Conservation (phyloP, 1,140 invertebrate species). For the Diachasmimorpha longicaudata region DNA sequence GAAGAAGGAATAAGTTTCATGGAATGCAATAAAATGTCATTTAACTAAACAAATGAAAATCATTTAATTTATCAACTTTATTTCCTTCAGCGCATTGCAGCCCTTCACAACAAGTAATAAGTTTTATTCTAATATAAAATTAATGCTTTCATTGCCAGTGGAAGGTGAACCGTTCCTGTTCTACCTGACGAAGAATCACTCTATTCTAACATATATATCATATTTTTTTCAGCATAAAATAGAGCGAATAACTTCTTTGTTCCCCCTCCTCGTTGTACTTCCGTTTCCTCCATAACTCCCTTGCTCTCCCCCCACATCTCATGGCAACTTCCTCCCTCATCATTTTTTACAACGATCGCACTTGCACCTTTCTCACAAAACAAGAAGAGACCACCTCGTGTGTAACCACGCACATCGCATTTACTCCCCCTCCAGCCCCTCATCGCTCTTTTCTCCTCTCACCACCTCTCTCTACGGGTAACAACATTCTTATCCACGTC, state of each 20-base stretch:
- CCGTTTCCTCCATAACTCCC: conserved; percentile 16
- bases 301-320: not conserved
- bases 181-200: not conserved
- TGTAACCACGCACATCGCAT: conserved; percentile 24
- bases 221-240: not conserved
- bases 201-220: not conserved
- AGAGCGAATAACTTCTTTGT: conserved; percentile 18
- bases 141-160: too few relatives aligned
- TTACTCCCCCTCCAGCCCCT: not conserved
- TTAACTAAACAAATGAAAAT: too few relatives aligned
- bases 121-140: too few relatives aligned
- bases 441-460: not conserved
- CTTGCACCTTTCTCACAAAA: conserved; percentile 48
- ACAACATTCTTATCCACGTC: conserved; percentile 32
- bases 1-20: too few relatives aligned
- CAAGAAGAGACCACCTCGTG: conserved; percentile 18
- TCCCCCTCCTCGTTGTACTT: conserved; percentile 5
- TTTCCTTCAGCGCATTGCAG: too few relatives aligned
- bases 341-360: conserved; percentile 33
- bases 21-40: too few relatives aligned
- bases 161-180: not conserved
- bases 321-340: conserved; percentile 24
- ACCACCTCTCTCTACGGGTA: not conserved
- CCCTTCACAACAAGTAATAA: too few relatives aligned
- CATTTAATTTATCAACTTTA: too few relatives aligned